phyloP scores from a whole-genome alignment of 2,113 vertebrate genomes.

The Lonchura striata region DNA sequence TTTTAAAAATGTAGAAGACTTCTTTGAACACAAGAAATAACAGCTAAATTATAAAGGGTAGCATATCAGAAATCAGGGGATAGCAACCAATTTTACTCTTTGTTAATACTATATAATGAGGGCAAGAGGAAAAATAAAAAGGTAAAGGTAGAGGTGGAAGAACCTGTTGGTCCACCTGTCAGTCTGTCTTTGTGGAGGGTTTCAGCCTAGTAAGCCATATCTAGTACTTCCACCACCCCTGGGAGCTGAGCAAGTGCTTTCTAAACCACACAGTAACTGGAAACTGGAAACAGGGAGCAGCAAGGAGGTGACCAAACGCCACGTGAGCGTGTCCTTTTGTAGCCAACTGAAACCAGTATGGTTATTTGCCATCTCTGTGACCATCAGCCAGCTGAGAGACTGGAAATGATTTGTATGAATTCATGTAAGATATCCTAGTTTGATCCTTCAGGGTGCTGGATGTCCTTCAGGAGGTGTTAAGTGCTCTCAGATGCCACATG shows the following conservation, averaged over 20 bases:
- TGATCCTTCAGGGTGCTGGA: background rate
- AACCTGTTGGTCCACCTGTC: background rate
- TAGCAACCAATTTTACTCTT: background rate
- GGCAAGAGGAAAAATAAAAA: background rate
- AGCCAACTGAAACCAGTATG: background rate
- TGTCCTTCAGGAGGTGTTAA: conserved; percentile 8
- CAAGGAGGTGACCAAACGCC: background rate
- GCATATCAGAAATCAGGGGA: background rate
- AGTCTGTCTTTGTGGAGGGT: background rate
- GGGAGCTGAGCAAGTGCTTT: background rate
- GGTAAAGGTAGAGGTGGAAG: background rate
- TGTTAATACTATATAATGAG: background rate
- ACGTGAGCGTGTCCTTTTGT: background rate
- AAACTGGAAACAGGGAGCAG: background rate
- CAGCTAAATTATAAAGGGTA: background rate
- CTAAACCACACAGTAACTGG: background rate
- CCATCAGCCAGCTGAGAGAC: background rate
- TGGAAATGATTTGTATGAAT: background rate
- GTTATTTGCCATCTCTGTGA: background rate
- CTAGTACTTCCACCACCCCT: background rate
- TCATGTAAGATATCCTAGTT: background rate
- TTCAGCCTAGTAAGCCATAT: background rate
- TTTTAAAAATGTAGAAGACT: background rate
- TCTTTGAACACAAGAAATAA: background rate
- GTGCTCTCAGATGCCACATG: background rate